These are phyloP conservation scores for Trinorchestia longiramus DNA, from an alignment of 1,140 invertebrate species.

Conservation along the genomic window DNA sequence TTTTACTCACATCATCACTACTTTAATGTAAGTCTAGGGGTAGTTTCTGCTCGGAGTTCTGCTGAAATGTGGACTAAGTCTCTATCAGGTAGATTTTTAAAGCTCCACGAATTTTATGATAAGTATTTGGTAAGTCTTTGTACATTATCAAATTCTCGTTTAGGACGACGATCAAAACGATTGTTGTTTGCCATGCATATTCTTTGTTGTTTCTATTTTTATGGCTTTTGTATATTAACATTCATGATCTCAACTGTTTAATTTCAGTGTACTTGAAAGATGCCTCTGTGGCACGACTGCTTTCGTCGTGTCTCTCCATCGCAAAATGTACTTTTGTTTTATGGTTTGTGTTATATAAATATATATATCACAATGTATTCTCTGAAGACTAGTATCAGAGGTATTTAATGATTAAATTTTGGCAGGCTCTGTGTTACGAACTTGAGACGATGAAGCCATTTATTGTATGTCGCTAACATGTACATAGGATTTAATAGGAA, in stretches of 20 bases:
- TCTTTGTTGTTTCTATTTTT: conserved; percentile 11
- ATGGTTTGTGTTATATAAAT: background rate
- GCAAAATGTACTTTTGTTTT: background rate
- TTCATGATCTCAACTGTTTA: conserved; percentile 15
- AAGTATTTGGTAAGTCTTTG: background rate
- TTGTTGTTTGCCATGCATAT: conserved; percentile 27
- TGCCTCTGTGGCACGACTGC: background rate
- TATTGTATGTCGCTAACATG: conserved; percentile 15
- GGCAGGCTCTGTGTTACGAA: background rate
- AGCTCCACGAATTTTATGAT: conserved; percentile 17
- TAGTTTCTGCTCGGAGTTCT: background rate
- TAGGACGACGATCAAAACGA: background rate
- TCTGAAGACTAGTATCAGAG: background rate
- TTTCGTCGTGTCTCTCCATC: background rate
- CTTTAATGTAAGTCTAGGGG: background rate
- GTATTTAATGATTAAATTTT: background rate
- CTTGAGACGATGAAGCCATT: background rate
- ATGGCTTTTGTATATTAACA: conserved; percentile 24
- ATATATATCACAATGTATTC: background rate
- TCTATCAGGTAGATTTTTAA: background rate
- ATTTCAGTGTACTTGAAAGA: background rate
- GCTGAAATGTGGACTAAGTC: background rate
- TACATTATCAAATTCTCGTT: conserved; percentile 20
- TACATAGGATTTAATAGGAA: conserved; percentile 20
- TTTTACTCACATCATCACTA: background rate